Conservation (phyloP, 2,888 invertebrate genomes). For the Belgica antarctica region DNA sequence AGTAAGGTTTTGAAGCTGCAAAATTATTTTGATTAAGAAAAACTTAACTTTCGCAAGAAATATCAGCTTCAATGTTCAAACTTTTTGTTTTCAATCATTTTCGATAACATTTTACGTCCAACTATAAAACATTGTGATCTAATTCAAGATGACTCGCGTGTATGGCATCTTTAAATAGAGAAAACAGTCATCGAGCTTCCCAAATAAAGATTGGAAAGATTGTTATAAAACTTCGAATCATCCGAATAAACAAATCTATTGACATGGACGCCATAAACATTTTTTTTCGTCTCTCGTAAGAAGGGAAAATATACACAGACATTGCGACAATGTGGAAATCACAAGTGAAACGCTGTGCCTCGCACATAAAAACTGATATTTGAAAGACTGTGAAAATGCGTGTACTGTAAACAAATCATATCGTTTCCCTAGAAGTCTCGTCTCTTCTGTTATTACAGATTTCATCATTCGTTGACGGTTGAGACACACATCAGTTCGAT, state of each 20-base stretch:
- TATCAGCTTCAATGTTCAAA: too few relatives aligned
- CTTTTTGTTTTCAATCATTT: too few relatives aligned
- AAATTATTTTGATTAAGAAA: too few relatives aligned
- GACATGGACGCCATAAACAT: slow-evolving; percentile 42
- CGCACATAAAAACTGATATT: slow-evolving; percentile 4
- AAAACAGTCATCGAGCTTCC: slow-evolving; percentile 12
- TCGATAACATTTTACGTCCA: too few relatives aligned
- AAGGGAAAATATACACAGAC: slow-evolving; percentile 33
- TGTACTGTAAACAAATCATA: slow-evolving; percentile 42
- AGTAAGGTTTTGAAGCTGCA: too few relatives aligned
- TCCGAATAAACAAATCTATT: slow-evolving; percentile 40
- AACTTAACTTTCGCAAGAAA: too few relatives aligned
- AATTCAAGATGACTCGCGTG: slow-evolving; percentile 1
- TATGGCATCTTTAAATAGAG: neutral
- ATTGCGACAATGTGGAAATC: slow-evolving; percentile 34
- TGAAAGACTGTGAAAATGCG: slow-evolving; percentile 36
- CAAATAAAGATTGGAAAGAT: neutral
- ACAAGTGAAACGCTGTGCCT: neutral
- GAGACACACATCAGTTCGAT: slow-evolving; percentile 31
- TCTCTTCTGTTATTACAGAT: slow-evolving; percentile 36
- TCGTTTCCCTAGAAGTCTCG: slow-evolving; percentile 31
- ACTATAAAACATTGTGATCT: neutral
- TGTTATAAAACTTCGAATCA: slow-evolving; percentile 18
- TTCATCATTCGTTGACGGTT: slow-evolving; percentile 2
- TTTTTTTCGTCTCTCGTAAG: slow-evolving; percentile 15